Evolutionary conservation across 2,113 vertebrate genomes (phyloP), one percentile per base, ranked within the genome.

Genomic region (Lepus timidus): DNA sequence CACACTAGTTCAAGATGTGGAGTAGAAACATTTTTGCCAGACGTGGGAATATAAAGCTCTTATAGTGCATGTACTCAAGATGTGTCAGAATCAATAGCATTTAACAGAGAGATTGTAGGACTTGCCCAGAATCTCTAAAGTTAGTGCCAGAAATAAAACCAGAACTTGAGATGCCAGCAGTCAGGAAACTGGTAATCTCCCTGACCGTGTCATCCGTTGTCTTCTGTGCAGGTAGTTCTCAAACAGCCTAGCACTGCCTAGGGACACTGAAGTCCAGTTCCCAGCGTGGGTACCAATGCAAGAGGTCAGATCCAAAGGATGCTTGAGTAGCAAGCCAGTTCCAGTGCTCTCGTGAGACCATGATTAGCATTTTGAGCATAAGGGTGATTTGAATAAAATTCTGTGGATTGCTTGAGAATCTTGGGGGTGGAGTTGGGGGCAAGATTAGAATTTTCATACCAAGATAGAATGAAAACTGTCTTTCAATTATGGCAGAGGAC

Each of bases 301-400:
- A 6, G 10, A 85, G 11, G 3, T 3, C 8, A 31, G 12, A 3
- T 31, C 25, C 79, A 14, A 29, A 65, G 20, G 6, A 88, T 11
- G 13, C 10, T 25, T 3, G 9, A 65, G 17, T 6, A 67, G 71
- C 4, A 27, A 49, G 27, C 4, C 8, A 8, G 4, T 62, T 80
- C 68, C 27, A 7, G 0, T 17, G 3, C 14, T 78, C 62, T 90
- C 0, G 4, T 65, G 75, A 88, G 67, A 64, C 4, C 1, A 36
- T 7, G 10, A 33, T 61, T 67, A 81, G 62, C 51, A 61, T 94
- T 74, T 49, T 89, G 52, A 52, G 58, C 52, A 52, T 86, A 49
- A 68, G 25, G 62, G 17, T 61, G 11, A 65, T 85, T 74, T 95
- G 68, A 84, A 52, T 78, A 85, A 65, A 96, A 85, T 76, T 74